A percentile compares a stretch with the other conserved stretches of the same genome.
Evolutionary conservation across 2,888 invertebrate genomes (phyloP).

Genomic region (Poecilobothrus nobilitatus): DNA sequence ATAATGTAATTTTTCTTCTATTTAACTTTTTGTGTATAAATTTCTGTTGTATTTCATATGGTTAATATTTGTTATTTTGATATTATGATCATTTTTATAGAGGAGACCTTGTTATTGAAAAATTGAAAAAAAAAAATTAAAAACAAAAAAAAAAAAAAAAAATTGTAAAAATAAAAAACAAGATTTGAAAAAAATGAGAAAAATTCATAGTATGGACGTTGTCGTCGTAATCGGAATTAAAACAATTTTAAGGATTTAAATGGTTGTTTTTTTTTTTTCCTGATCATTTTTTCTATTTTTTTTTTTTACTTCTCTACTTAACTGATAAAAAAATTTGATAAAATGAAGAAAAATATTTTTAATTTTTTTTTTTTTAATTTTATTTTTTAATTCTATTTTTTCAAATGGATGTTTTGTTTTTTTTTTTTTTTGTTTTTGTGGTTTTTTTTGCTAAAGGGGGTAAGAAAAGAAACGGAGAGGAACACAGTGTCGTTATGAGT

Average conservation of each 20-base stretch:
- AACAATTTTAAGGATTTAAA: slow-evolving; percentile 4
- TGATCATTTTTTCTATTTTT: background rate
- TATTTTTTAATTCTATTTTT: too few species aligned
- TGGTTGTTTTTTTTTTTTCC: background rate
- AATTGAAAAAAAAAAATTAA: background rate
- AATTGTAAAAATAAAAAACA: background rate
- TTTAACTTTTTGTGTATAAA: background rate
- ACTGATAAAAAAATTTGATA: background rate
- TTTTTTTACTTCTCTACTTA: background rate
- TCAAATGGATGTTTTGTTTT: too few species aligned
- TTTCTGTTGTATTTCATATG: background rate
- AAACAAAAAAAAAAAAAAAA: background rate
- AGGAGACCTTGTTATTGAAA: background rate
- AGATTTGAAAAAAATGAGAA: too few species aligned
- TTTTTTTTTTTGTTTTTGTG: too few species aligned
- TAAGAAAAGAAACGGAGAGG: too few species aligned
- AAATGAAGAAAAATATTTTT: background rate
- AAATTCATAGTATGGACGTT: background rate
- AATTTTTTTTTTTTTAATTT: too few species aligned
- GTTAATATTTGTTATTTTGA: background rate
- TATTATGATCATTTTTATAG: background rate
- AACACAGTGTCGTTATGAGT: too few species aligned
- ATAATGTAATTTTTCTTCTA: too few species aligned
- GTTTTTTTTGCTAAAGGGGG: too few species aligned
- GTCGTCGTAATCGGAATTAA: background rate